Percentiles rank a stretch among this genome's conserved stretches.
Conservation (phyloP, 2,888 invertebrate genomes). For the Drosophila borborema region DNA sequence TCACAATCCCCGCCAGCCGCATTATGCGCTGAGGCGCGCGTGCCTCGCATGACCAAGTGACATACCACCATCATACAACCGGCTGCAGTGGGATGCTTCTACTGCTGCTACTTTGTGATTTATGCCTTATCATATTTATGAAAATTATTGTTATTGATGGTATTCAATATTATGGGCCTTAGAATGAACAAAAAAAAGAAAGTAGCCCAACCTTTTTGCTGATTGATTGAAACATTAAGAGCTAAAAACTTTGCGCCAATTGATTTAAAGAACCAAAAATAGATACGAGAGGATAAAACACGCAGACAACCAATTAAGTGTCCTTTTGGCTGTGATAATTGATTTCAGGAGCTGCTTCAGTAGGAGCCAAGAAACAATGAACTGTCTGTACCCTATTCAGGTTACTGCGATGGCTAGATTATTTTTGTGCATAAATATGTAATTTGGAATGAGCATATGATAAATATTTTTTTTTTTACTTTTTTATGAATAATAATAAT, state of each 20-base stretch:
- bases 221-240: slow-evolving; percentile 70
- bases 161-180: slow-evolving; percentile 69
- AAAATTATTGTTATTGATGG: slow-evolving; percentile 81
- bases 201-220: slow-evolving; percentile 26
- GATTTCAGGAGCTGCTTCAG: neutral
- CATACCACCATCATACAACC: slow-evolving; percentile 2
- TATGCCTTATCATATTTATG: slow-evolving; percentile 82
- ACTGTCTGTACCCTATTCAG: neutral
- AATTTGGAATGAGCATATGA: neutral
- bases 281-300: slow-evolving; percentile 8
- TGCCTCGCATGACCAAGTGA: slow-evolving; percentile 71
- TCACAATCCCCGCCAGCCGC: slow-evolving; percentile 32
- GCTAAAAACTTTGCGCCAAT: slow-evolving; percentile 51
- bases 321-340: slow-evolving; percentile 16
- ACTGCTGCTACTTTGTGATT: slow-evolving; percentile 73
- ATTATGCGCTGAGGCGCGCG: slow-evolving; percentile 53
- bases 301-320: slow-evolving; percentile 27
- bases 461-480: neutral
- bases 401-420: neutral
- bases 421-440: neutral
- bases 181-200: slow-evolving; percentile 13
- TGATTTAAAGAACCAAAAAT: slow-evolving; percentile 55
- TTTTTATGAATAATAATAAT: too few relatives aligned
- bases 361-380: slow-evolving; percentile 9
- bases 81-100: slow-evolving; percentile 6